Evolutionary conservation across 2,797 vertebrate species (phyloP).

Genomic region (Salmo trutta): DNA sequence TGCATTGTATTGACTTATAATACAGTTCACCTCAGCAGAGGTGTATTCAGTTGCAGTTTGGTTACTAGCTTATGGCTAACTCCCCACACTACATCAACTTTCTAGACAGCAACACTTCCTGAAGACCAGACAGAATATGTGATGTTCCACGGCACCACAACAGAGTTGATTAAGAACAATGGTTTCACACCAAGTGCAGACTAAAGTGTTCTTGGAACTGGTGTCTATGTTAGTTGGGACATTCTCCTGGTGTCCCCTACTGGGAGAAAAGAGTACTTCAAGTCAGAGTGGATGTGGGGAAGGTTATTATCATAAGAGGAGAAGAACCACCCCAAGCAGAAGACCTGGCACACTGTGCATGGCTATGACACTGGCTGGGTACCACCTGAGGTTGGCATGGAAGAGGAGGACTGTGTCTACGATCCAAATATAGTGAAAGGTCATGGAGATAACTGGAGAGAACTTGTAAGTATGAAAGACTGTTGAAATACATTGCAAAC

Average conservation of each 20-base stretch:
- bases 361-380: conserved; percentile 7
- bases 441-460: too few relatives aligned
- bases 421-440: neutral
- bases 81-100: neutral
- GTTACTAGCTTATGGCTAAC: neutral
- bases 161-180: neutral
- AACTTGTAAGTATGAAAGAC: too few relatives aligned
- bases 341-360: conserved; percentile 7
- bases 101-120: neutral
- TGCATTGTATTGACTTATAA: too few relatives aligned
- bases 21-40: neutral
- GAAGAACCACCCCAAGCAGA: neutral
- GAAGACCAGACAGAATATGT: neutral
- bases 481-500: too few relatives aligned
- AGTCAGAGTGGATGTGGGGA: conserved; percentile 9
- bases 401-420: neutral
- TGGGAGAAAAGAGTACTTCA: neutral
- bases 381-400: neutral
- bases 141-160: neutral
- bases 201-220: neutral
- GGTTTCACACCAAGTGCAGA: neutral
- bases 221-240: conserved; percentile 7
- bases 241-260: neutral
- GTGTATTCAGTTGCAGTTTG: neutral
- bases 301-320: neutral